phyloP scores from a whole-genome alignment of 2,888 invertebrate genomes.

The Celastrina argiolus region DNA sequence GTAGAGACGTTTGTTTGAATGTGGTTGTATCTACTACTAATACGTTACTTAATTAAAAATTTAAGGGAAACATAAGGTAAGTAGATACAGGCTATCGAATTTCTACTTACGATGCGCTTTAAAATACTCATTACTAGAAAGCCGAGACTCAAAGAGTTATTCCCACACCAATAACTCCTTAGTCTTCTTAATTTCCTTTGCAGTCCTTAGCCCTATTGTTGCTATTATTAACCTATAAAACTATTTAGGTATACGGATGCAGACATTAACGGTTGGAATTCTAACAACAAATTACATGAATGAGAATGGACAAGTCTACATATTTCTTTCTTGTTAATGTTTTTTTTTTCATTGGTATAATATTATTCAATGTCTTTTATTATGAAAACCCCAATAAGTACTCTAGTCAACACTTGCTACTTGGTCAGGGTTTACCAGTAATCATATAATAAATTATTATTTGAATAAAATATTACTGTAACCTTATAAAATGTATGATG shows the following conservation, averaged over 20 bases:
- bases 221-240: conserved; percentile 14
- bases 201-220: not conserved
- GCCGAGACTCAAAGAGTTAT: not conserved
- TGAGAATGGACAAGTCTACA: too few species aligned
- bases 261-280: not conserved
- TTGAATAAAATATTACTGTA: not conserved
- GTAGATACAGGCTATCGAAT: too few species aligned
- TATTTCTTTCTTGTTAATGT: too few species aligned
- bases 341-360: too few species aligned
- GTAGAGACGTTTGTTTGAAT: too few species aligned
- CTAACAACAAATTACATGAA: not conserved
- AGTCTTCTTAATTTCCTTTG: not conserved
- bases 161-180: conserved; percentile 11
- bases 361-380: too few species aligned
- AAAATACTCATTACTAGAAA: too few species aligned
- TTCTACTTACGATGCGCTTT: too few species aligned
- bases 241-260: conserved; percentile 15
- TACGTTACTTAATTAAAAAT: too few species aligned
- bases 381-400: too few species aligned
- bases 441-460: not conserved
- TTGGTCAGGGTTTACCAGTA: not conserved
- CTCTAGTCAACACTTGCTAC: not conserved
- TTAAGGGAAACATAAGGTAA: too few species aligned
- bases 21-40: too few species aligned
- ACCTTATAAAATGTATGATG: not conserved